Percentiles rank a stretch among this genome's conserved stretches.
These are phyloP conservation scores for Acrobasis consociella DNA, from an alignment of 2,888 invertebrate species.

Conservation along the genomic window DNA sequence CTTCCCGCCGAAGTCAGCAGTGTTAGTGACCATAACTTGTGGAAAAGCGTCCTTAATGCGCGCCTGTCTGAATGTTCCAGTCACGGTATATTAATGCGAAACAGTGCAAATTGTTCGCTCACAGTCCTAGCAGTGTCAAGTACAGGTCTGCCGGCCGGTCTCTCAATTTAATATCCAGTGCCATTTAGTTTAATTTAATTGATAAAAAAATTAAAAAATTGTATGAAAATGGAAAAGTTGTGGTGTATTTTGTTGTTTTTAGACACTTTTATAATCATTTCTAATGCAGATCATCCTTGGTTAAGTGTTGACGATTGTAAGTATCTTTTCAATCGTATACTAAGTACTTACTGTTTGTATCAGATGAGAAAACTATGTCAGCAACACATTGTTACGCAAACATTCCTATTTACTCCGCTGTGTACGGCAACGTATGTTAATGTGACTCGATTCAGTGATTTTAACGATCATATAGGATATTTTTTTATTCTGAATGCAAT, in stretches of 20 bases:
- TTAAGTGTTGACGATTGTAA: conserved; percentile 69
- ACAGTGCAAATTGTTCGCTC: conserved; percentile 10
- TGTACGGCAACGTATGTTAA: background rate
- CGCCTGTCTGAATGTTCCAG: conserved; percentile 2
- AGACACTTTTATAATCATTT: conserved; percentile 3
- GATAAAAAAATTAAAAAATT: background rate
- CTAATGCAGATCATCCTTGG: conserved; percentile 36
- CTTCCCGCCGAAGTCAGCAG: background rate
- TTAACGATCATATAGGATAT: background rate
- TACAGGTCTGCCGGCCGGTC: background rate
- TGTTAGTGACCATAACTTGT: background rate
- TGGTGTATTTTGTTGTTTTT: background rate
- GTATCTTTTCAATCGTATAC: conserved; percentile 34
- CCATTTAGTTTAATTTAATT: background rate
- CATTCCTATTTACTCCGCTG: background rate
- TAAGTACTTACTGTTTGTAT: background rate
- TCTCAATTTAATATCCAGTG: background rate
- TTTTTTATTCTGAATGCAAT: too few species aligned
- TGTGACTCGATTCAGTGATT: conserved; percentile 2
- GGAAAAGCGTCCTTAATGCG: background rate
- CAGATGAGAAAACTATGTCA: background rate
- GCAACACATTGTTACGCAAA: background rate
- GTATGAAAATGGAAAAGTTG: background rate
- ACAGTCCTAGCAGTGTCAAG: conserved; percentile 5
- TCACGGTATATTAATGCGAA: conserved; percentile 19